Conservation (phyloP, 1,140 invertebrate genomes). For the Nixonia krombeini region DNA sequence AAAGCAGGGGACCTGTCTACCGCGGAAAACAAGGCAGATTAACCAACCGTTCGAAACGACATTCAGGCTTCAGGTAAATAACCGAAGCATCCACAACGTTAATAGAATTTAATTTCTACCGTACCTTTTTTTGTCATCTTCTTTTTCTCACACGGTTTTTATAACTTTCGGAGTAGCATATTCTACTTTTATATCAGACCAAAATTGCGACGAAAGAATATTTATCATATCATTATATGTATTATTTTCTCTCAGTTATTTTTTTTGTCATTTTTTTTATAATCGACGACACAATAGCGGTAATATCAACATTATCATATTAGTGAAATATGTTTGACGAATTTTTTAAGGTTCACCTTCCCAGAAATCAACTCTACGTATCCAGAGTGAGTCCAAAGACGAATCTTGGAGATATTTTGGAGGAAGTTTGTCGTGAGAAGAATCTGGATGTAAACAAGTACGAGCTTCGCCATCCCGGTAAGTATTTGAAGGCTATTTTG, state of each 20-base stretch:
- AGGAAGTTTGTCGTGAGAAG: constrained; percentile 85
- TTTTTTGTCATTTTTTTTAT: too few relatives aligned
- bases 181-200: too few relatives aligned
- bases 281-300: too few relatives aligned
- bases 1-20: constrained; percentile 67
- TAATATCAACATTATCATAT: too few relatives aligned
- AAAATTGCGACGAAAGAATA: too few relatives aligned
- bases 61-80: constrained; percentile 76
- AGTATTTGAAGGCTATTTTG: too few relatives aligned
- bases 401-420: constrained; percentile 77
- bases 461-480: constrained; percentile 85
- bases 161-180: too few relatives aligned
- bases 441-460: constrained; percentile 82
- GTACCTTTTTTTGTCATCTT: neutral
- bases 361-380: constrained; percentile 86
- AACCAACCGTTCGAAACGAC: constrained; percentile 83
- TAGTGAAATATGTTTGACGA: too few relatives aligned
- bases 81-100: neutral
- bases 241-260: too few relatives aligned
- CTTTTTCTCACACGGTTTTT: too few relatives aligned
- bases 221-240: neutral
- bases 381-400: constrained; percentile 79
- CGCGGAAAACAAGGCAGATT: constrained; percentile 62
- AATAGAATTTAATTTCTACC: neutral
- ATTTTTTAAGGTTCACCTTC: constrained; percentile 81